These are phyloP conservation scores for Megaceryle alcyon DNA, from an alignment of 2,797 vertebrate genomes.

Conservation along the genomic window DNA sequence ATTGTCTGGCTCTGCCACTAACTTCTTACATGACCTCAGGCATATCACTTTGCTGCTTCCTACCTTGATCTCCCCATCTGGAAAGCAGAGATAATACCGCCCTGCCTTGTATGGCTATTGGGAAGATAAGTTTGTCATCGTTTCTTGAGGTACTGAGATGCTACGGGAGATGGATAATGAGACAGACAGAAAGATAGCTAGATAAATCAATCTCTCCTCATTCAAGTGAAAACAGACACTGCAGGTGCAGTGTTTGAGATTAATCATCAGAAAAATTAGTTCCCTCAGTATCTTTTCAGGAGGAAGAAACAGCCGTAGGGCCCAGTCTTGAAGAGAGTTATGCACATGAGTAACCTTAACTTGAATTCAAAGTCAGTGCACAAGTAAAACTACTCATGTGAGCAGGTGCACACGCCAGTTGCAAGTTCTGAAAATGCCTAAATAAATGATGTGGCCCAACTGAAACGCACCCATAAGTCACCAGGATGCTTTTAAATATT, in stretches of 20 bases:
- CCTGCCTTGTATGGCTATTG: not conserved
- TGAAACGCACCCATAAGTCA: not conserved
- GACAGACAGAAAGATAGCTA: constrained; percentile 62
- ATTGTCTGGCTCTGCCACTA: constrained; percentile 12
- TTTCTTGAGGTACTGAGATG: constrained; percentile 16
- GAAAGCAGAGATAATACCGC: constrained; percentile 10
- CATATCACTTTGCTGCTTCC: constrained; percentile 9
- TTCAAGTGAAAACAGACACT: constrained; percentile 59
- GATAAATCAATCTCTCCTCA: constrained; percentile 68
- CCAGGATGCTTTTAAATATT: not conserved
- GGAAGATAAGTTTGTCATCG: constrained; percentile 38
- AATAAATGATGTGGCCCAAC: constrained; percentile 18
- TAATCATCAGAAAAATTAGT: constrained; percentile 72
- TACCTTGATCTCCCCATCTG: constrained; percentile 45
- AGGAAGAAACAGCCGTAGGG: constrained; percentile 43
- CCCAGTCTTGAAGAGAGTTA: constrained; percentile 33
- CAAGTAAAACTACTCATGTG: not conserved
- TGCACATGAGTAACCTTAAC: constrained; percentile 49
- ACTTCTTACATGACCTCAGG: constrained; percentile 32
- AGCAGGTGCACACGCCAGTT: not conserved
- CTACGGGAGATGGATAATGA: constrained; percentile 60
- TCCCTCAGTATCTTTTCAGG: constrained; percentile 56
- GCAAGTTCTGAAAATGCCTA: constrained; percentile 12
- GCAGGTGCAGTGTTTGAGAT: constrained; percentile 61
- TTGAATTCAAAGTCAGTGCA: not conserved